These are phyloP conservation scores for Lithophane semibrunnea DNA, from an alignment of 2,888 invertebrate species.

Conservation along the genomic window DNA sequence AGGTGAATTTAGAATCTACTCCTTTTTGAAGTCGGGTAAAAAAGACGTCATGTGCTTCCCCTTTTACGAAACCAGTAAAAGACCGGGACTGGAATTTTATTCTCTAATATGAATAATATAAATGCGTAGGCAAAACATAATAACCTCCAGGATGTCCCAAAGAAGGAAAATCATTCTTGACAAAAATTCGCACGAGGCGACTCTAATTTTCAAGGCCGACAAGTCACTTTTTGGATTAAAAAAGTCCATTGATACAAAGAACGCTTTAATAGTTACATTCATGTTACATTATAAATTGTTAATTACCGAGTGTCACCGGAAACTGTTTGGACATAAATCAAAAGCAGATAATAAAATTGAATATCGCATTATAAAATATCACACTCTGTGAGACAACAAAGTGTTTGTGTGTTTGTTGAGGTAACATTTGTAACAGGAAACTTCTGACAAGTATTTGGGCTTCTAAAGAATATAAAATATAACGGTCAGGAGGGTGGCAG, in stretches of 20 bases:
- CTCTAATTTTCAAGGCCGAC: constrained; percentile 52
- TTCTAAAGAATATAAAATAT: constrained; percentile 46
- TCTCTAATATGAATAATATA: background rate
- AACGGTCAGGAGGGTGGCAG: constrained; percentile 52
- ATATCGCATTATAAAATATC: constrained; percentile 14
- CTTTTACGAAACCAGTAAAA: constrained; percentile 10
- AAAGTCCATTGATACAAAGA: constrained; percentile 34
- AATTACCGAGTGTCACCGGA: constrained; percentile 50
- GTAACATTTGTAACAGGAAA: constrained; percentile 36
- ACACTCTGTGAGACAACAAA: background rate
- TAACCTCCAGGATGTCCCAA: constrained; percentile 8
- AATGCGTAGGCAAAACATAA: background rate
- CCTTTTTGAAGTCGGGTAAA: no score
- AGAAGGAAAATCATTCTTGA: constrained; percentile 20
- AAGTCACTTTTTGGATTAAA: constrained; percentile 30
- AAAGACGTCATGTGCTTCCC: background rate
- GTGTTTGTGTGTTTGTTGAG: constrained; percentile 34
- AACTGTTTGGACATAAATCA: constrained; percentile 45
- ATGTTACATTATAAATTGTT: constrained; percentile 34
- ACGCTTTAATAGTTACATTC: constrained; percentile 26
- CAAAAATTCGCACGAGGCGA: constrained; percentile 19
- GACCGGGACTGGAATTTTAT: background rate
- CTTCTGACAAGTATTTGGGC: constrained; percentile 37
- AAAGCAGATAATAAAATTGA: constrained; percentile 28
- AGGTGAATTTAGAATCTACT: no score